Percentiles rank a stretch among this genome's conserved stretches.
Conservation (phyloP, 2,888 invertebrate genomes). For the Oligia latruncula region DNA sequence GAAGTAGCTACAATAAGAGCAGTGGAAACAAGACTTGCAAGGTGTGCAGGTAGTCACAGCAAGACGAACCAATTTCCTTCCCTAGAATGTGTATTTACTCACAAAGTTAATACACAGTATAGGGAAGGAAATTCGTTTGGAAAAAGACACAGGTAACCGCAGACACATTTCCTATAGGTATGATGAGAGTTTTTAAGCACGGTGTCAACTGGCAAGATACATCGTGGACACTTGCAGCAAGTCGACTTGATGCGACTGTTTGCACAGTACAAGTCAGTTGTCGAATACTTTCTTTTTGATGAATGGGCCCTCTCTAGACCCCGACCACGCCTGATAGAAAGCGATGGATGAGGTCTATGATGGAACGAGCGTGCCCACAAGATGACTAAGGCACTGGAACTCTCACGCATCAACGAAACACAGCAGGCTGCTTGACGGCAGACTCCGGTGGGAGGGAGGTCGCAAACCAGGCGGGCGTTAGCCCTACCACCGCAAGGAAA, state of each 20-base stretch:
- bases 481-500: too few species aligned
- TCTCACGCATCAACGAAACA: too few species aligned
- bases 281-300: too few species aligned
- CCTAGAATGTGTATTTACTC: neutral
- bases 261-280: neutral
- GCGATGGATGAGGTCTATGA: too few species aligned
- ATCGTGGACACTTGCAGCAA: neutral
- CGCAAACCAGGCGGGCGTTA: too few species aligned
- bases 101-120: neutral
- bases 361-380: too few species aligned
- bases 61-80: slow-evolving; percentile 3
- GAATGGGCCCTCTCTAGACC: too few species aligned
- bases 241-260: neutral
- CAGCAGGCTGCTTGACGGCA: too few species aligned
- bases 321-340: too few species aligned
- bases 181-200: neutral
- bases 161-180: neutral
- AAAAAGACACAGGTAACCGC: neutral
- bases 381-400: too few species aligned
- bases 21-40: neutral
- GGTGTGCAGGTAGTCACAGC: neutral
- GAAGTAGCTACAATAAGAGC: neutral
- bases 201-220: neutral
- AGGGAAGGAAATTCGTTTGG: neutral
- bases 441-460: too few species aligned